Conservation (phyloP, 2,888 invertebrate species). For the Sinelater perroti region DNA sequence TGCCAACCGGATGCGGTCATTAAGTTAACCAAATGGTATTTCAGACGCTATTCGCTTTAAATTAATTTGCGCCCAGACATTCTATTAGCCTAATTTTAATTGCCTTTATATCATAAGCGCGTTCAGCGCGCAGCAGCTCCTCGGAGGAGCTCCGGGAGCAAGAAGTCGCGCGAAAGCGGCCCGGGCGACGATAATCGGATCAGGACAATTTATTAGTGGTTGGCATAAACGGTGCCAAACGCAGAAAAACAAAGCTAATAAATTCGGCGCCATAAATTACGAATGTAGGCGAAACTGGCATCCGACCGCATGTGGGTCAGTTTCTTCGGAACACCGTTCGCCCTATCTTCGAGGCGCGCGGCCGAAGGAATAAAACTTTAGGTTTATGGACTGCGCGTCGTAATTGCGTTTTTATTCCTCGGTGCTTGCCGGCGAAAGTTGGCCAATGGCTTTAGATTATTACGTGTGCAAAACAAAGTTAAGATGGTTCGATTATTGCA, state of each 20-base stretch:
- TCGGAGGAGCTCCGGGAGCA: too few species aligned
- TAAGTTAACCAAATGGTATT: conserved; percentile 47
- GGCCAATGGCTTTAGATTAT: too few species aligned
- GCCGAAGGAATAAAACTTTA: too few species aligned
- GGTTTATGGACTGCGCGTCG: too few species aligned
- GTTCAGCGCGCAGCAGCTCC: too few species aligned
- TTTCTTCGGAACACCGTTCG: conserved; percentile 5
- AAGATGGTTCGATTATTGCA: too few species aligned
- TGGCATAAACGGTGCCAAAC: neutral
- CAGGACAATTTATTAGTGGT: neutral
- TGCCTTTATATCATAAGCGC: conserved; percentile 31
- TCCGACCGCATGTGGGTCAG: conserved; percentile 8
- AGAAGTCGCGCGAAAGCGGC: too few species aligned
- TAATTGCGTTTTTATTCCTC: too few species aligned
- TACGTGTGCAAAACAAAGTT: too few species aligned
- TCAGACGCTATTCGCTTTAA: conserved; percentile 43
- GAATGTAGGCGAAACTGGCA: conserved; percentile 18
- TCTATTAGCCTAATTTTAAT: conserved; percentile 41
- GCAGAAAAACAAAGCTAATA: conserved; percentile 5
- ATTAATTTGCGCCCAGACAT: conserved; percentile 45
- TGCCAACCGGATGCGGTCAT: conserved; percentile 48
- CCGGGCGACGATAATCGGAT: too few species aligned
- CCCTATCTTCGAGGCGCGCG: too few species aligned
- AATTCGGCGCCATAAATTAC: conserved; percentile 10
- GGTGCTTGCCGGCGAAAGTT: too few species aligned